These are phyloP conservation scores for Taurulus bubalis DNA, from an alignment of 2,113 vertebrate genomes.

Conservation along the genomic window DNA sequence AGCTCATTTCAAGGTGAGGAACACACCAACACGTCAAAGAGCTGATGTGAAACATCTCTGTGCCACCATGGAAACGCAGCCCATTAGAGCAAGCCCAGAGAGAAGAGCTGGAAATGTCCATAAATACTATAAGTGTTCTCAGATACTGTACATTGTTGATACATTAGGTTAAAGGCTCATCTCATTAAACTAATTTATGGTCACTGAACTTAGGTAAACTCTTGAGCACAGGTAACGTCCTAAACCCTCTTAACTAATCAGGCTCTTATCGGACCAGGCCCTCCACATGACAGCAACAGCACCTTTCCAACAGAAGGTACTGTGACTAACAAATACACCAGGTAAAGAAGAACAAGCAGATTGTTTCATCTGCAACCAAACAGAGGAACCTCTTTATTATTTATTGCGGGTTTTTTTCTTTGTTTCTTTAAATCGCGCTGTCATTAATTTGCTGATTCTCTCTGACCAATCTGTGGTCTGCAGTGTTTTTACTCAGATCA, in stretches of 20 bases:
- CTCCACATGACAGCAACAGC: neutral
- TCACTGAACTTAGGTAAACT: slow-evolving; percentile 52
- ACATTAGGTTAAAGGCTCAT: slow-evolving; percentile 29
- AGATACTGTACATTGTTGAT: slow-evolving; percentile 3
- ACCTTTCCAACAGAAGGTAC: neutral
- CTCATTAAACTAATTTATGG: slow-evolving; percentile 35
- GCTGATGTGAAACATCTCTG: neutral
- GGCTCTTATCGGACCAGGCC: slow-evolving; percentile 2
- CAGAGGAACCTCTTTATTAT: neutral
- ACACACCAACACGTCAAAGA: neutral
- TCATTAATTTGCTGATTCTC: neutral
- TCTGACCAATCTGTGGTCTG: neutral
- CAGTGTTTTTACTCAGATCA: too few relatives aligned
- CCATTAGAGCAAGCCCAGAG: neutral
- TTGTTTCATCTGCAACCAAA: neutral
- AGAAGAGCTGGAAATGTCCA: neutral
- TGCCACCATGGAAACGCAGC: neutral
- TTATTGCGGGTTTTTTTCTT: too few relatives aligned
- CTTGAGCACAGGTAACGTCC: slow-evolving; percentile 40
- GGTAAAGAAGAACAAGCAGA: neutral
- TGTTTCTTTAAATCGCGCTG: too few relatives aligned
- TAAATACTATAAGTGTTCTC: neutral
- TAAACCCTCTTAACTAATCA: slow-evolving; percentile 61
- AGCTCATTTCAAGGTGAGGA: slow-evolving; percentile 2
- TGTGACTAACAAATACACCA: neutral